Base-by-base conservation (phyloP, 2,888 invertebrate species). In the Drosophila tanythrix region DNA sequence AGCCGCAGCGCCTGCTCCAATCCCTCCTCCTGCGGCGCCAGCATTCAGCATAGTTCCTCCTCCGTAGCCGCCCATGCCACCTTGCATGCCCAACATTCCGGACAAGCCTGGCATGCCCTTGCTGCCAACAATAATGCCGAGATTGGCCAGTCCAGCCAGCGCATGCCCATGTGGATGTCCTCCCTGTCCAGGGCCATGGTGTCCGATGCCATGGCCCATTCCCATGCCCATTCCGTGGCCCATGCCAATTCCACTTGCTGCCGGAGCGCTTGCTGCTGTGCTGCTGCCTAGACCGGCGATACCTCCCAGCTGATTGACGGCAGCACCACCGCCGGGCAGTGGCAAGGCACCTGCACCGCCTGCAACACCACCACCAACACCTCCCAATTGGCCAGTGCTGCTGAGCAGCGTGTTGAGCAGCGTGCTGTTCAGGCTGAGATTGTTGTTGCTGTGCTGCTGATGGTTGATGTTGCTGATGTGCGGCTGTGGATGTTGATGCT, bases 151-250 rank as follows among this genome's bases (percentile, higher is more conserved):
- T 13, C 91, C 91, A 2, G 92, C 82, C 64, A 92, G 56, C 10
- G 87, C 83, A 70, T 92, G 92, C 51, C 92, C 92, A 57, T 90
- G 90, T 33, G 64, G 50, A 61, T 79, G 88, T 50, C 83, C 81
- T 35, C 57, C 57, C 31, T 64, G 57, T 56, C 62, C 77, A 11
- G n/a, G 38, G 27, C 65, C 38, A 21, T 70, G 50, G 40, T 70
- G 68, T 33, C 48, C 60, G 60, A 60, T 60, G 59, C 70, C 63
- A 40, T 65, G 65, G 29, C 51, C 64, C 58, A 67, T 56, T 46
- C 53, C 66, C 55, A 65, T 43, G 46, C 64, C 72, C 56, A 55
- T 35, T 43, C 62, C 71, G 5, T 40, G 64, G 8, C 53, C 62
- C 69, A 58, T 55, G n/a, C 70, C 60, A 1, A 64, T 66, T 35